Conservation (phyloP, 1,140 invertebrate genomes). For the Euura saliciscinereae region DNA sequence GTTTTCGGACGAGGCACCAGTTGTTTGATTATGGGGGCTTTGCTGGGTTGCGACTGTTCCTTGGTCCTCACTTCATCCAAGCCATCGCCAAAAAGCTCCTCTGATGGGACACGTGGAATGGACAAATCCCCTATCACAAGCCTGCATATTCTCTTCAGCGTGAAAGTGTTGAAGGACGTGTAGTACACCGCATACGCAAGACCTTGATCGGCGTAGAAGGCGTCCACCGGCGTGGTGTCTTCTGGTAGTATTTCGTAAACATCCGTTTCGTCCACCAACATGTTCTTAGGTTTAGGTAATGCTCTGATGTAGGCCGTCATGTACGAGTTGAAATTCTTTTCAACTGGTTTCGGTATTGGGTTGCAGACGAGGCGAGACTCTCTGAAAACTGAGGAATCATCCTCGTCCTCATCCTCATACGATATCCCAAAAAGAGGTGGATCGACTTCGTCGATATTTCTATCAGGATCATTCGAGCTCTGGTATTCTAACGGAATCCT, state of each 20-base stretch:
- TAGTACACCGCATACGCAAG: constrained; percentile 65
- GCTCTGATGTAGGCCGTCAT: constrained; percentile 63
- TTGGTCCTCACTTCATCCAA: constrained; percentile 47
- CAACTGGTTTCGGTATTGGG: constrained; percentile 45
- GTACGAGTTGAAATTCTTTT: constrained; percentile 57
- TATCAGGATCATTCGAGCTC: constrained; percentile 44
- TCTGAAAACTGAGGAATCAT: constrained; percentile 27
- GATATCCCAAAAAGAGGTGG: constrained; percentile 41
- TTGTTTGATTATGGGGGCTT: constrained; percentile 18
- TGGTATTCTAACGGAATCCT: constrained; percentile 41
- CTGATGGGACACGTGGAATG: constrained; percentile 52
- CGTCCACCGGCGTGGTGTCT: constrained; percentile 59
- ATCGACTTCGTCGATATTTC: constrained; percentile 58
- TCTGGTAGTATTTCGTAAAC: constrained; percentile 53
- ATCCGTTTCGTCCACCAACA: constrained; percentile 46
- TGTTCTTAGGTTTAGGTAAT: constrained; percentile 50
- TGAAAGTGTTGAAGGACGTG: constrained; percentile 58
- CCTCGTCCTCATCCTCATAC: constrained; percentile 46
- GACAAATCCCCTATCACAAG: constrained; percentile 61
- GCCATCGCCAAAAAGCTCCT: constrained; percentile 58
- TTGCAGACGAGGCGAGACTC: constrained; percentile 58
- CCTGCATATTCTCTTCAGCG: constrained; percentile 61
- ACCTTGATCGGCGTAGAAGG: constrained; percentile 62
- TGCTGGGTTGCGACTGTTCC: constrained; percentile 8
- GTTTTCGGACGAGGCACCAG: constrained; percentile 8